Evolutionary conservation across 2,797 vertebrate genomes (phyloP), one percentile per base, ranked within the genome.

Genomic region (Paguma larvata): DNA sequence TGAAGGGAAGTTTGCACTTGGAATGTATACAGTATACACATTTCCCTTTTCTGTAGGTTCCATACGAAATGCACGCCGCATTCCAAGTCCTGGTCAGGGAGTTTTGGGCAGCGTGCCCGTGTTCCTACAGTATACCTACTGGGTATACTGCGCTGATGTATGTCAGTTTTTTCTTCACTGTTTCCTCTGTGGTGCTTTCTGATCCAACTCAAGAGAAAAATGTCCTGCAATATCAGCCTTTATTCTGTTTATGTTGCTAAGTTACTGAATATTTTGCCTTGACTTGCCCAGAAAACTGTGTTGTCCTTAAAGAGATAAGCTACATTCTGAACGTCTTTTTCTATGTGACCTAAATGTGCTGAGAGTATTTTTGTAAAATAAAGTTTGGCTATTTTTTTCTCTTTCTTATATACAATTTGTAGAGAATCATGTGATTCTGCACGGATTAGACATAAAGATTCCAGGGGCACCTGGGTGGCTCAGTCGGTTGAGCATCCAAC

Each of bases 161-260:
- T 9, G 13, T 32, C 44, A 53, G 68, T 21, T 32, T 18, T 89
- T 25, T 44, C 38, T 11, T 0, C 53, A 30, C 38, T 19, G 16
- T 32, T 65, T 65, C 30, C 59, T 70, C 23, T 14, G 3, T 25
- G n/a, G 16, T 10, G 12, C 63, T 82, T 68, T 72, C 79, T 23
- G 25, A 53, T 19, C 86, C 59, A 19, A 23, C 41, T 18, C 30
- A 34, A 67, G 82, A 80, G 72, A 67, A 89, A 91, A 86, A 46
- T 18, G 12, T 65, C 88, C 23, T 21, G 8, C 19, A 11, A 41
- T 0, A 3, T 10, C 7, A 63, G 56, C 48, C 78, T 79, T 65
- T 14, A 0, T 44, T 65, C 80, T 62, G 63, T 89, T 93, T 70
- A 38, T 72, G 95, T 97, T 98, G 97, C 96, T 97, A 87, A 92